Conservation (phyloP, 2,113 vertebrate species). For the Gobio gobio region DNA sequence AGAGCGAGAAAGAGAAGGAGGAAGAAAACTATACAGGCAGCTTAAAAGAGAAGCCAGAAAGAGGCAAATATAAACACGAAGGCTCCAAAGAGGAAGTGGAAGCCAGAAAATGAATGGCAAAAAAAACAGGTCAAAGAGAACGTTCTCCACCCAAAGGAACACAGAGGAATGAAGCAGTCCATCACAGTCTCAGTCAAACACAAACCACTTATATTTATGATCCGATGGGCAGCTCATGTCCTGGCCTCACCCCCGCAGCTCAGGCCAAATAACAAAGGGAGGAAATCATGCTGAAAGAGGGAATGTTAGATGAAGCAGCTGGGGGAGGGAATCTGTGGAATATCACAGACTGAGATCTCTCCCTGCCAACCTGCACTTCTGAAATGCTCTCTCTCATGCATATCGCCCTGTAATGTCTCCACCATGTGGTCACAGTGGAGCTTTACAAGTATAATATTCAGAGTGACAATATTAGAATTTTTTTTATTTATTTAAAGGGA, state of each 20-base stretch:
- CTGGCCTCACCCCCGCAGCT: neutral
- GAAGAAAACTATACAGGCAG: conserved; percentile 37
- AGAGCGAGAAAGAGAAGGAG: neutral
- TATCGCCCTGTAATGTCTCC: conserved; percentile 1
- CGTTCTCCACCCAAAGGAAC: conserved; percentile 30
- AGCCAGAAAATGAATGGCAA: neutral
- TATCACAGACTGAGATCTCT: neutral
- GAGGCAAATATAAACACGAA: neutral
- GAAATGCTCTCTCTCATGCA: neutral
- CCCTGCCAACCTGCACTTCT: neutral
- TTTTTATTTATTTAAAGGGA: too few species aligned
- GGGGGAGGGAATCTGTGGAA: conserved; percentile 26
- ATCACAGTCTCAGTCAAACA: conserved; percentile 59
- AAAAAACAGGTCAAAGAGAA: neutral
- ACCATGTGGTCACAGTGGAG: conserved; percentile 15
- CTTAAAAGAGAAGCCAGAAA: neutral
- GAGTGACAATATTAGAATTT: neutral
- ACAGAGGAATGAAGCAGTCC: conserved; percentile 10
- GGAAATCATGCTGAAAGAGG: conserved; percentile 21
- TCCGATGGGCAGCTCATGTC: conserved; percentile 37
- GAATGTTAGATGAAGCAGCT: conserved; percentile 6
- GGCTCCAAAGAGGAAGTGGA: neutral
- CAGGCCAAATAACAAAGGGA: conserved; percentile 35
- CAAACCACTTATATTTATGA: conserved; percentile 46
- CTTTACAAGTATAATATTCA: neutral